phyloP scores from a whole-genome alignment of 64 coral and sea anemone species.

The Exaiptasia diaphana region DNA sequence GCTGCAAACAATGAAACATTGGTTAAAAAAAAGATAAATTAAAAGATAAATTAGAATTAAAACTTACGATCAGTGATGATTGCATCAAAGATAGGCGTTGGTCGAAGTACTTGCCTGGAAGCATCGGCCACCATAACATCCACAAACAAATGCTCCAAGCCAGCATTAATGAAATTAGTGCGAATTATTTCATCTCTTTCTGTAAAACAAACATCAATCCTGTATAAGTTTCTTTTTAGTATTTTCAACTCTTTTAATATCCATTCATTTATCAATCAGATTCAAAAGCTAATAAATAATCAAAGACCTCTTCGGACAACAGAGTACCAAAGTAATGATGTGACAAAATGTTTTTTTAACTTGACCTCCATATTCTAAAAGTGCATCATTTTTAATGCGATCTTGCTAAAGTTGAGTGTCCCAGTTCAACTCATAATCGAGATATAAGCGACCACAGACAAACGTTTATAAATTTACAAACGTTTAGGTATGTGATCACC shows the following conservation, averaged over 20 bases:
- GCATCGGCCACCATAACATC: constrained; percentile 80
- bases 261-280: not conserved
- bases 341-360: not conserved
- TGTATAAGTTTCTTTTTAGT: not conserved
- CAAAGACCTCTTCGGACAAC: not conserved
- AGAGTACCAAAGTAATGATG: not conserved
- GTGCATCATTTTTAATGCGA: not conserved
- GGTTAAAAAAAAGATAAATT: not conserved
- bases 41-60: not conserved
- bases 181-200: constrained; percentile 73
- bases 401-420: no score
- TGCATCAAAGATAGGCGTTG: constrained; percentile 83
- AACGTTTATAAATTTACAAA: no score
- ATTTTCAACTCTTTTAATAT: not conserved
- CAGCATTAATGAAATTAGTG: constrained; percentile 72
- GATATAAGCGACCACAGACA: no score
- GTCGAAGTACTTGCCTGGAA: constrained; percentile 52
- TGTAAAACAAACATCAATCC: constrained; percentile 10
- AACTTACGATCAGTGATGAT: constrained; percentile 98
- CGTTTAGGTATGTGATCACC: no score
- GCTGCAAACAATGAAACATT: constrained; percentile 20
- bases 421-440: no score
- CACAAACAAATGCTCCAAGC: constrained; percentile 52
- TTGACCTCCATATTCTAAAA: not conserved
- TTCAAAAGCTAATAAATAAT: no score